These are phyloP conservation scores for Melanotaenia duboulayi DNA, from an alignment of 2,113 vertebrate species.

Conservation along the genomic window DNA sequence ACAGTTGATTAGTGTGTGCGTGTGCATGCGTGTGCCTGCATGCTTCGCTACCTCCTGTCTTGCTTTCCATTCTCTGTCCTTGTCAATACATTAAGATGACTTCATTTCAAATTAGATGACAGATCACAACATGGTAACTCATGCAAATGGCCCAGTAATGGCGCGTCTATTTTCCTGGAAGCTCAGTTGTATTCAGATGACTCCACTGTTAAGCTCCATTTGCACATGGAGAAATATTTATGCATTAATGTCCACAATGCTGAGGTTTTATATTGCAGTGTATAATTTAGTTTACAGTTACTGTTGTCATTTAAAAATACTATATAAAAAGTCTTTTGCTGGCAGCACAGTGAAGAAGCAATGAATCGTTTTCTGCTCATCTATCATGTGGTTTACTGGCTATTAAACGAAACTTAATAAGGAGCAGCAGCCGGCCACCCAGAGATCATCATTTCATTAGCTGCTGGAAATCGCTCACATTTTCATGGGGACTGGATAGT, in stretches of 20 bases:
- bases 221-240: conserved; percentile 19
- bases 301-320: conserved; percentile 10
- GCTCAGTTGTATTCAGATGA: conserved; percentile 55
- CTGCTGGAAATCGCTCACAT: conserved; percentile 64
- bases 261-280: conserved; percentile 3
- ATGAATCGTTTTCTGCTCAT: conserved; percentile 11
- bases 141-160: conserved; percentile 73
- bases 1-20: conserved; percentile 37
- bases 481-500: conserved; percentile 76
- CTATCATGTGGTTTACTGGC: conserved; percentile 50
- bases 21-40: conserved; percentile 17
- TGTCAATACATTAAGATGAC: conserved; percentile 69
- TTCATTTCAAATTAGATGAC: conserved; percentile 70
- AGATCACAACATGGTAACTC: conserved; percentile 63
- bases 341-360: not conserved
- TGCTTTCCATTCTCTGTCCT: conserved; percentile 62
- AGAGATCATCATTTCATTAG: conserved; percentile 76
- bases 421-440: conserved; percentile 68
- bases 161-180: conserved; percentile 61
- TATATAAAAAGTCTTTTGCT: not conserved
- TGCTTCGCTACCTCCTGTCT: conserved; percentile 54
- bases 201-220: conserved; percentile 34
- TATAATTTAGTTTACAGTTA: not conserved
- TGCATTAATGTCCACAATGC: conserved; percentile 36
- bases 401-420: conserved; percentile 75